Conservation (phyloP, 1,140 invertebrate genomes). For the Drosophila kanapiae region DNA sequence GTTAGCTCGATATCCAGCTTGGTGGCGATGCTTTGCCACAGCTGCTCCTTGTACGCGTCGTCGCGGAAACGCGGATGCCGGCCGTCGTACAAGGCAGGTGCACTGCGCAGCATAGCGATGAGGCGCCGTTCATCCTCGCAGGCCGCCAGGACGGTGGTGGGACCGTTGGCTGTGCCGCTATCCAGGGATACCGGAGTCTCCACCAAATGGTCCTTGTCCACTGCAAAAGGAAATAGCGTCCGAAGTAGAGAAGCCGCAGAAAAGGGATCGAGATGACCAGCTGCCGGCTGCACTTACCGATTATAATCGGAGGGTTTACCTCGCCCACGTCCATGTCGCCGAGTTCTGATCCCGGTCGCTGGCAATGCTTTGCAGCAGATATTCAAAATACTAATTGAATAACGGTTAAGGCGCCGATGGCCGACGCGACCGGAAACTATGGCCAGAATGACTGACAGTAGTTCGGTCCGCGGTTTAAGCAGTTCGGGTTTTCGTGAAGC, state of each 20-base stretch:
- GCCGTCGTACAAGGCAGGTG: slow-evolving; percentile 38
- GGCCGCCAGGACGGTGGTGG: background rate
- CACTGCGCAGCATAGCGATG: slow-evolving; percentile 31
- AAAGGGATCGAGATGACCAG: background rate
- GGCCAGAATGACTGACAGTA: background rate
- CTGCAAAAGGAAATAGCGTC: background rate
- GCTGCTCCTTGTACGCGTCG: slow-evolving; percentile 22
- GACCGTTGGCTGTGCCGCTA: background rate
- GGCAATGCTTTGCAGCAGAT: background rate
- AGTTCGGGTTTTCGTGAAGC: slow-evolving; percentile 15
- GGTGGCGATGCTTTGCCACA: slow-evolving; percentile 50
- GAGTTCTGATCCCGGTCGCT: background rate
- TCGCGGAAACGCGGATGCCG: slow-evolving; percentile 40
- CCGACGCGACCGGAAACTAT: background rate
- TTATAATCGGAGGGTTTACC: background rate
- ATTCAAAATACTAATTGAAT: background rate
- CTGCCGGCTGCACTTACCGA: background rate
- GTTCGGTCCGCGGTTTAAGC: background rate
- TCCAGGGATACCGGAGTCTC: background rate
- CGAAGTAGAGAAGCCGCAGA: too few relatives aligned
- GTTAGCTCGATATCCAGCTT: slow-evolving; percentile 5
- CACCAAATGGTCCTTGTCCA: background rate
- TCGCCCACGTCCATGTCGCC: background rate
- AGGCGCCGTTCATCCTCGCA: slow-evolving; percentile 13
- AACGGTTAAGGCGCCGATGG: background rate